Conservation (phyloP, 1,140 invertebrate species). For the Bombus polaris region DNA sequence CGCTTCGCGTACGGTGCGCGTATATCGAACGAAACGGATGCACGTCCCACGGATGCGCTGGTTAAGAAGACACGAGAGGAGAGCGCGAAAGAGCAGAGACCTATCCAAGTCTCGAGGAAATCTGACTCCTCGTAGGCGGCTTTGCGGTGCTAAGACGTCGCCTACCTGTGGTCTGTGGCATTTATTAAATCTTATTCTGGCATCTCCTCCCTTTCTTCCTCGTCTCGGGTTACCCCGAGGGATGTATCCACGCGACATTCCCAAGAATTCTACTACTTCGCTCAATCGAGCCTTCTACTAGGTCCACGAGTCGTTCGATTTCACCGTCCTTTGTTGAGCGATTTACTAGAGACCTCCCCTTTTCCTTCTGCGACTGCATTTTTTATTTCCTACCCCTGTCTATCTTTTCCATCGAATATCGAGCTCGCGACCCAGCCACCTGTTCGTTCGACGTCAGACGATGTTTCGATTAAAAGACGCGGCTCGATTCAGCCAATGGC, state of each 20-base stretch:
- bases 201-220: constrained; percentile 60
- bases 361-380: background rate
- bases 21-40: constrained; percentile 40
- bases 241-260: constrained; percentile 30
- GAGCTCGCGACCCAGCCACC: constrained; percentile 5
- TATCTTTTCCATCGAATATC: background rate
- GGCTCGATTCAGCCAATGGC: background rate
- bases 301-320: constrained; percentile 33
- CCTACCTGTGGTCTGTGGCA: constrained; percentile 63
- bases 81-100: constrained; percentile 27
- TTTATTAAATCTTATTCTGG: constrained; percentile 76
- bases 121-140: constrained; percentile 69
- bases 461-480: constrained; percentile 17
- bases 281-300: too few species aligned
- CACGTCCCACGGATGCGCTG: constrained; percentile 53
- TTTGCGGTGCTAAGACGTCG: constrained; percentile 72
- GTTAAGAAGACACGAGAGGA: constrained; percentile 44
- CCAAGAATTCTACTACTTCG: constrained; percentile 45
- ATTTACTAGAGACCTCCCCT: constrained; percentile 39
- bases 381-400: background rate
- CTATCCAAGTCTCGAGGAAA: constrained; percentile 64
- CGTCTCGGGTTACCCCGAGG: constrained; percentile 65
- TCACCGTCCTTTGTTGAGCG: constrained; percentile 40
- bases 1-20: background rate
- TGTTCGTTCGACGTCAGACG: constrained; percentile 3